Evolutionary conservation across 2,113 vertebrate genomes (phyloP).

Genomic region (Rutilus rutilus): DNA sequence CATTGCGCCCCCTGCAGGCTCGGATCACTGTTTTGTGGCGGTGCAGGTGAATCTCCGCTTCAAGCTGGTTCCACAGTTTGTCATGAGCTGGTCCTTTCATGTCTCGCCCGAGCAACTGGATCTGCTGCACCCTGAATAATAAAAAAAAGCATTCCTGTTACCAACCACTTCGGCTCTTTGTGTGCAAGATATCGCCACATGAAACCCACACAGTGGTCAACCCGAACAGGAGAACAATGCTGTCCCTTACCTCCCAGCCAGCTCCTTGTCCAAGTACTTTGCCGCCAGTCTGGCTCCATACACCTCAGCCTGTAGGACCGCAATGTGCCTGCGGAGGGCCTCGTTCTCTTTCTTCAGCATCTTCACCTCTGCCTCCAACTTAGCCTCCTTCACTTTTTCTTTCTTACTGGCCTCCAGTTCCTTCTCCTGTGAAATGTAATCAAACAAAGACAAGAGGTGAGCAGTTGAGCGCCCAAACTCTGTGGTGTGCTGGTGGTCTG

Average conservation of each 20-base stretch:
- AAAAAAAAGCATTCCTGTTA: not conserved
- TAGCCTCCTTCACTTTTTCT: conserved; percentile 91
- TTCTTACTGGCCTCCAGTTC: conserved; percentile 93
- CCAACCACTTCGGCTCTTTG: not conserved
- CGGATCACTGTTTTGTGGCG: conserved; percentile 98
- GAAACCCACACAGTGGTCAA: not conserved
- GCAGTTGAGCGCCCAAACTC: not conserved
- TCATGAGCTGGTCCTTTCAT: conserved; percentile 99
- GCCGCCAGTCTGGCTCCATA: conserved; percentile 97
- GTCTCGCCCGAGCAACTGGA: conserved; percentile 93
- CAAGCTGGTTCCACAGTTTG: conserved; percentile 98
- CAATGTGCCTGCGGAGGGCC: conserved; percentile 95
- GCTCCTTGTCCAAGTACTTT: conserved; percentile 97
- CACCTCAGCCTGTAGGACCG: conserved; percentile 96
- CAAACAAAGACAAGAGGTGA: conserved; percentile 1
- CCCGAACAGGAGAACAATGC: conserved; percentile 1
- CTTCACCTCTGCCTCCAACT: conserved; percentile 89
- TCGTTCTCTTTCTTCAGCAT: conserved; percentile 93
- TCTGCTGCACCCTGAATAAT: conserved; percentile 90
- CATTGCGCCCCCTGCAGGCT: conserved; percentile 93
- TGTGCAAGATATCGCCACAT: not conserved
- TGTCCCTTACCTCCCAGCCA: conserved; percentile 88
- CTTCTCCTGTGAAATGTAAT: conserved; percentile 78
- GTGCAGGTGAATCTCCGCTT: conserved; percentile 98
- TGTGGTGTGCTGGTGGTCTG: not conserved